phyloP scores from a whole-genome alignment of 2,888 invertebrate genomes.

The Rhodophaea formosa region DNA sequence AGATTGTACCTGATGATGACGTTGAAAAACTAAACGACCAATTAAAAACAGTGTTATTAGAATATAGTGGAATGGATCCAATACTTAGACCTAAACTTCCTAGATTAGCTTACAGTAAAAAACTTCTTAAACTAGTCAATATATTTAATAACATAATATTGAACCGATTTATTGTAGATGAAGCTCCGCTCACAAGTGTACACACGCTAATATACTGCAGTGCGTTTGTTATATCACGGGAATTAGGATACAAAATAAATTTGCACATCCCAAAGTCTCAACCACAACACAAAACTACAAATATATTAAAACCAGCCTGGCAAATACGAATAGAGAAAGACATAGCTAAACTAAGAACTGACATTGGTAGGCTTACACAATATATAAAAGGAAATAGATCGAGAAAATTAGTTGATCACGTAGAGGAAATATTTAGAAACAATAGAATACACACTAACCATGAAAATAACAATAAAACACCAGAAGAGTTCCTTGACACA shows the following conservation, averaged over 20 bases:
- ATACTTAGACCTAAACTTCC: conserved; percentile 20
- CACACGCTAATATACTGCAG: conserved; percentile 26
- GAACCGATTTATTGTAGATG: neutral
- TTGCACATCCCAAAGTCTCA: neutral
- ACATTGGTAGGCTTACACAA: conserved; percentile 27
- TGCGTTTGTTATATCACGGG: conserved; percentile 21
- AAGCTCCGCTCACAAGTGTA: neutral
- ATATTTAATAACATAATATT: conserved; percentile 16
- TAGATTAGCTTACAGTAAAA: conserved; percentile 11
- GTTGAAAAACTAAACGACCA: neutral
- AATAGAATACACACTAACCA: conserved; percentile 19
- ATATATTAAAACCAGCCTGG: conserved; percentile 26
- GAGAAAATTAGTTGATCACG: conserved; percentile 20
- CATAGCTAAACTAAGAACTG: conserved; percentile 24
- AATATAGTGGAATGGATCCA: conserved; percentile 3
- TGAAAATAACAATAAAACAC: conserved; percentile 24
- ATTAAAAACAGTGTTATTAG: neutral
- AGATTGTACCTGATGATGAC: neutral
- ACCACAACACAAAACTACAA: too few relatives aligned
- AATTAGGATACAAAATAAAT: conserved; percentile 23
- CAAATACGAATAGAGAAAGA: conserved; percentile 25
- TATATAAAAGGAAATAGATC: conserved; percentile 27
- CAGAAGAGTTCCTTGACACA: conserved; percentile 26
- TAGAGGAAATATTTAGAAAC: conserved; percentile 21
- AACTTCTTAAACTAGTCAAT: neutral